Evolutionary conservation across 2,797 vertebrate species (phyloP).

Genomic region (Triplophysa yarkandensis): DNA sequence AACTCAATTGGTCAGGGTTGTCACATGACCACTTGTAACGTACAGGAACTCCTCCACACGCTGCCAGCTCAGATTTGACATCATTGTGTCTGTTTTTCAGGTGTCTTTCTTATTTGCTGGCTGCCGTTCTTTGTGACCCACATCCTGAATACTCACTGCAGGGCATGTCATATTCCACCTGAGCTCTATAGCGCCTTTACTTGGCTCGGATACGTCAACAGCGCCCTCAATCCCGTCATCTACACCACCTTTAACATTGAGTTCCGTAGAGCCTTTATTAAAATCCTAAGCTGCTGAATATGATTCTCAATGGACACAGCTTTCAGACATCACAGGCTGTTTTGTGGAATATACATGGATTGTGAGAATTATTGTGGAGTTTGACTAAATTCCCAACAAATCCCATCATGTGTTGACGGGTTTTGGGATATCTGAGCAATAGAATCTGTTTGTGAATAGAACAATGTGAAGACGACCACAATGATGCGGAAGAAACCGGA

Average conservation of each 20-base stretch:
- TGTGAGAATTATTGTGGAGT: background rate
- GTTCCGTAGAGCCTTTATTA: conserved; percentile 93
- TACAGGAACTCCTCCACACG: background rate
- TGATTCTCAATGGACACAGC: background rate
- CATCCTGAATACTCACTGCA: conserved; percentile 91
- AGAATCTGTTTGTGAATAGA: background rate
- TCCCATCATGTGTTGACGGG: conserved; percentile 1
- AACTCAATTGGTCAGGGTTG: conserved; percentile 40
- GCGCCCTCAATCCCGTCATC: conserved; percentile 91
- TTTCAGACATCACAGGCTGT: background rate
- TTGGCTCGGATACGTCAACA: conserved; percentile 94
- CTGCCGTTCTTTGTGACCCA: conserved; percentile 95
- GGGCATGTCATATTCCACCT: conserved; percentile 81
- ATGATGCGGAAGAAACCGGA: background rate
- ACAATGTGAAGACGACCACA: background rate
- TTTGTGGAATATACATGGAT: background rate
- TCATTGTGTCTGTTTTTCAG: conserved; percentile 65
- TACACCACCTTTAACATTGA: conserved; percentile 94
- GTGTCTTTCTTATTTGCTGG: conserved; percentile 95
- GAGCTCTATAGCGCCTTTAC: conserved; percentile 89
- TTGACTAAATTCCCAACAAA: conserved; percentile 17
- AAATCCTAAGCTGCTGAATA: conserved; percentile 88
- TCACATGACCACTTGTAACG: conserved; percentile 26
- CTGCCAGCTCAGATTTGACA: background rate
- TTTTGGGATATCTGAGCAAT: background rate